phyloP scores from a whole-genome alignment of 37 sponge, comb jelly and placozoan genomes.

The Hormiphora californensis region DNA sequence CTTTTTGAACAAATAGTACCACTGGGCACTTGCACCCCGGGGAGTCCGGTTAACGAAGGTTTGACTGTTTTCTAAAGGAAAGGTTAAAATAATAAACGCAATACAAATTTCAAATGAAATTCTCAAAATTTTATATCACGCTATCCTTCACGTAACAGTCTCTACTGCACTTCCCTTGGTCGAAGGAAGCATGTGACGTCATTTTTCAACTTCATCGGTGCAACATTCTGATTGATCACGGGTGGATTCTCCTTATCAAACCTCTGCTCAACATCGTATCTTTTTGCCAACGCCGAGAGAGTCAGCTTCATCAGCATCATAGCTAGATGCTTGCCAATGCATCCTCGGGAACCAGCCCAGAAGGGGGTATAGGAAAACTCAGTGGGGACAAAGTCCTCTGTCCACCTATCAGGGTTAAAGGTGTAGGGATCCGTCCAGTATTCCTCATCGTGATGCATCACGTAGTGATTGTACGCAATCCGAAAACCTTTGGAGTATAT shows the following conservation, averaged over 20 bases:
- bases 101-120: no score
- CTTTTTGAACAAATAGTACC: no score
- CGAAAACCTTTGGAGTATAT: no score
- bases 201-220: not conserved
- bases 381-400: not conserved
- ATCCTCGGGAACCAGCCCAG: not conserved
- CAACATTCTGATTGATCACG: not conserved
- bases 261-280: not conserved
- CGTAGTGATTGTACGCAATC: not conserved
- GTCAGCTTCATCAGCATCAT: conserved; percentile 25
- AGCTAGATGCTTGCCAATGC: not conserved
- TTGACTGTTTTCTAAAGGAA: no score
- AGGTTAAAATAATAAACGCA: no score
- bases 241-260: not conserved
- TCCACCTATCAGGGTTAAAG: not conserved
- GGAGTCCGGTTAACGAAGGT: no score
- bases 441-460: not conserved
- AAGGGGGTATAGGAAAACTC: not conserved
- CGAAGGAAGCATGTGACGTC: no score
- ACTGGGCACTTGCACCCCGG: no score
- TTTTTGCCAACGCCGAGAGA: not conserved
- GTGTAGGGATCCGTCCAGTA: not conserved
- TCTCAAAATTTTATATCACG: no score
- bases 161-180: no score
- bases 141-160: no score